Conservation (phyloP, 2,113 vertebrate genomes). For the Myiopsitta monachus region DNA sequence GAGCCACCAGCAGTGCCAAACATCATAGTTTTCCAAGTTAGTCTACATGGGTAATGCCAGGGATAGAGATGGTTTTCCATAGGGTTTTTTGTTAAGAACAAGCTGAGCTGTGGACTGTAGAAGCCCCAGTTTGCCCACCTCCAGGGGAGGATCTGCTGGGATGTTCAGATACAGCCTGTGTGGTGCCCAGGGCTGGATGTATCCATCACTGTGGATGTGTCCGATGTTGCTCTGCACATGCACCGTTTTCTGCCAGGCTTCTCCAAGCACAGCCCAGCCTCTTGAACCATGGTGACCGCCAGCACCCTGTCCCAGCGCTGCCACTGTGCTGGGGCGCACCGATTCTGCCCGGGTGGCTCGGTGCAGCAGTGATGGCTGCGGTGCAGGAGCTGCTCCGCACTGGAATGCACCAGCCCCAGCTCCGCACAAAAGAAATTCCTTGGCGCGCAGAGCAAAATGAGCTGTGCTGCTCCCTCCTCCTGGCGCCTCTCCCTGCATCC, state of each 20-base stretch:
- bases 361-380: fast-evolving
- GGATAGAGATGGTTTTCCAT: neutral
- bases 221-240: neutral
- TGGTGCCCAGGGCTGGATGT: neutral
- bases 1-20: neutral
- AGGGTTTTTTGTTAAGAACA: neutral
- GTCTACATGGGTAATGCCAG: neutral
- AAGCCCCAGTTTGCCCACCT: neutral
- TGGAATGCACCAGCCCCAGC: neutral
- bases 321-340: fast-evolving
- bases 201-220: fast-evolving
- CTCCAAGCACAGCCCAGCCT: neutral
- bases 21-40: neutral
- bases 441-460: neutral
- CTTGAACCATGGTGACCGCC: neutral
- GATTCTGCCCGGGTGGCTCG: neutral
- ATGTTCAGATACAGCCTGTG: neutral
- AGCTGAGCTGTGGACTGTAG: neutral
- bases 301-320: neutral
- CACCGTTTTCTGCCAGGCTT: neutral
- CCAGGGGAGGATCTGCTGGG: neutral
- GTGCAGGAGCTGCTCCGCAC: neutral
- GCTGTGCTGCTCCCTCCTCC: constrained; percentile 11
- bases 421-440: constrained; percentile 20
- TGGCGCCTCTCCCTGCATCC: neutral